Evolutionary conservation across 2,113 vertebrate species (phyloP), one percentile per base, ranked within the genome.

Genomic region (Mormoops blainvillei): DNA sequence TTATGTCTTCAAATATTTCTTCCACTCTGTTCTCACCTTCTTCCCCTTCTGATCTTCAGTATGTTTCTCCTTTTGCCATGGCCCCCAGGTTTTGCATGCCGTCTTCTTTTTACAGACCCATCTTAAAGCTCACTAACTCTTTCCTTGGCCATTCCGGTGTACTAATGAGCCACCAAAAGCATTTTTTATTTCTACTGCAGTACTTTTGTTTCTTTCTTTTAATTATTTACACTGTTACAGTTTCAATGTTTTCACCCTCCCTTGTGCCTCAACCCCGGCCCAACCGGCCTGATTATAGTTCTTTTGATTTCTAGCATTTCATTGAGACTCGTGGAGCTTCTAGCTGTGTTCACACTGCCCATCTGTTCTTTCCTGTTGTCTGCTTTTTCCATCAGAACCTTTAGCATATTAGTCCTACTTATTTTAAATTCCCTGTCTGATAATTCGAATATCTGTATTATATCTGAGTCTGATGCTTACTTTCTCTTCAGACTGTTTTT

Each of bases 251-350:
- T 28, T 31, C 26, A 24, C 58, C 58, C 58, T 61, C 28, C 13
- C 26, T 3, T 10, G 5, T 5, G 3, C n/a, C n/a, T n/a, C n/a
- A n/a, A n/a, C n/a, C 26, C 28, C 58, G 1, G 1, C 58, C 58
- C 58, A 61, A 26, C 58, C 58, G 1, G 10, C 26, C 58, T 3
- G 26, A 31, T 61, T 28, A 18, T 5, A 28, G 22, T 70, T 12
- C 65, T 52, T 70, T 70, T 28, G 22, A 38, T 38, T 70, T 38
- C 65, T 54, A 41, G 48, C 48, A 70, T 52, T 19, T 86, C 48
- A 12, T 28, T 38, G 19, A 38, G 20, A 36, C n/a, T 68, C 48
- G 9, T 54, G 22, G 65, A 52, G 15, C 38, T 70, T 38, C 22
- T 24, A 19, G 36, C 22, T 70, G 24, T 70, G 24, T 38, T 38